Percentiles rank a stretch among this genome's conserved stretches.
phyloP scores from a whole-genome alignment of 1,140 invertebrate species.

The Geopemphigus sp. region DNA sequence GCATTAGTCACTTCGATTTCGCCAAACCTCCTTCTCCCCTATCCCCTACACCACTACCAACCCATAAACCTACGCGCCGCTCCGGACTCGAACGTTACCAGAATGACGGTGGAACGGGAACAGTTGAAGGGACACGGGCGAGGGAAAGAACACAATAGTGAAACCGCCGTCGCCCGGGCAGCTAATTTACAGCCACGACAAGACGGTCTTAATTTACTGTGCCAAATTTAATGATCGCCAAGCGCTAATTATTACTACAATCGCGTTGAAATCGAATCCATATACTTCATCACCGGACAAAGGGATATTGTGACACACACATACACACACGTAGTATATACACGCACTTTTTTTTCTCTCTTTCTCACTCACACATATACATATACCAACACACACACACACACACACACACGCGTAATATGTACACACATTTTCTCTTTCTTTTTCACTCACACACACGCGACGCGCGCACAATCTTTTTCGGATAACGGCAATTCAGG shows the following conservation, averaged over 20 bases:
- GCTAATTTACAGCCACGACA: constrained; percentile 24
- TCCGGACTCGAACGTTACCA: no score
- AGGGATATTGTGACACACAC: neutral
- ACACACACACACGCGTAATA: neutral
- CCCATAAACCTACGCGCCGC: no score
- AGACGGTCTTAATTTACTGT: constrained; percentile 29
- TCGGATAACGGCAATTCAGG: no score
- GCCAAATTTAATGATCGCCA: constrained; percentile 21
- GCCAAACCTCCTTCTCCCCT: no score
- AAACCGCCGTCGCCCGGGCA: constrained; percentile 15
- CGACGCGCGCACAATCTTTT: no score
- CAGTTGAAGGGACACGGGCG: neutral
- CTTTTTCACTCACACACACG: no score
- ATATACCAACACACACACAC: no score
- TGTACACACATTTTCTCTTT: no score
- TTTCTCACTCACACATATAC: neutral
- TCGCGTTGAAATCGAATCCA: constrained; percentile 14
- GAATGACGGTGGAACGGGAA: no score
- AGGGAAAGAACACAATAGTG: constrained; percentile 15
- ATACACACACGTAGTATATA: neutral
- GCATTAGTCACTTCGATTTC: constrained; percentile 47
- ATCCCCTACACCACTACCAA: no score
- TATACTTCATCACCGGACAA: neutral
- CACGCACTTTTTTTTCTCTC: no score
- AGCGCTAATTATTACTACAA: constrained; percentile 19